Base-by-base conservation (phyloP, 35 echinoderm and acorn worm genomes). In the Hemicentrotus pulcherrimus region DNA sequence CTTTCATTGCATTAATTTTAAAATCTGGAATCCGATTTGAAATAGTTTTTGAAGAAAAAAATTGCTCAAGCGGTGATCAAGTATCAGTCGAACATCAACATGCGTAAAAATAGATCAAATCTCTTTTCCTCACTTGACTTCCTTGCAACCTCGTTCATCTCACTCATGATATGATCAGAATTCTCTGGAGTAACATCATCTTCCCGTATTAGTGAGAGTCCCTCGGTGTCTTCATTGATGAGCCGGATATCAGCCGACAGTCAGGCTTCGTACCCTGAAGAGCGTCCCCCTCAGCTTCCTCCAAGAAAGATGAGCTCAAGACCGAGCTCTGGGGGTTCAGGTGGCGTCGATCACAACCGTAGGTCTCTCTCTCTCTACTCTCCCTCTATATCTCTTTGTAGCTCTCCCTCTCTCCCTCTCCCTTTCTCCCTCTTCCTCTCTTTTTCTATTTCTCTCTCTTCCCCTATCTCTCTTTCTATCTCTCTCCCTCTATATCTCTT, bases 231-330 rank as follows among this genome's bases (percentile, higher is more conserved):
- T 31, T 93, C 91, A 4, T 31, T 93, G 32, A 90, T 90, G 91
- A 93, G 48, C 91, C 16, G 91, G 91, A 93, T 93, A 47, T 93
- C 91, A 31, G 91, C 48, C 13, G 91, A 93, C 91, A 93, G 91
- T 93, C 91, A 48, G 19, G 45, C 91, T 47, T 93, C 91, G 10
- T 93, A 31, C 46, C 46, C 28, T 14, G 91, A 93, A 8, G 91
- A 93, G 3, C 46, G 91, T 13, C 91, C 91, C 48, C 91, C 91
- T 47, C 91, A 50, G 16, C 91, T 93, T 10, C 91, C 91, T 33
- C 91, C 91, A 11, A 47, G 91, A 47, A 93, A 93, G 91, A 58
- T 47, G 10, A 58, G 91, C 91, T 93, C 91, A 47, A 32, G 91
- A 32, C 91, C 91, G 10, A 93, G 91, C 91, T 93, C 91, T 12